Evolutionary conservation across 2,888 invertebrate genomes (phyloP).

Genomic region (Dasypolia templi): DNA sequence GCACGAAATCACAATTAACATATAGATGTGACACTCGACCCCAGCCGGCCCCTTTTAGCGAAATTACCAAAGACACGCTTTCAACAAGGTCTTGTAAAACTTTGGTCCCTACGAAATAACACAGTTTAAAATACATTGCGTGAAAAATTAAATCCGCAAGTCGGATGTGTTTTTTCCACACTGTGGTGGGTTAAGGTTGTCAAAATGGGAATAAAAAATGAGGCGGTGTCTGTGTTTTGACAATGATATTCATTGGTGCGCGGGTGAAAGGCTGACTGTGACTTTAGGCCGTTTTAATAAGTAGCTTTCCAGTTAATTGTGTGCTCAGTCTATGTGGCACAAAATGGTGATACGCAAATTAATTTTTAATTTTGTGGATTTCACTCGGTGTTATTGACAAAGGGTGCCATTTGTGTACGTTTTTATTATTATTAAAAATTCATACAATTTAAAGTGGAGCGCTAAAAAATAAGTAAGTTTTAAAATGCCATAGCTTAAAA

Average conservation of each 20-base stretch:
- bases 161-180: constrained; percentile 61
- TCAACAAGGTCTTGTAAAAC: constrained; percentile 80
- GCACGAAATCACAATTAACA: constrained; percentile 86
- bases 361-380: constrained; percentile 50
- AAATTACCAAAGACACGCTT: constrained; percentile 86
- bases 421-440: constrained; percentile 23
- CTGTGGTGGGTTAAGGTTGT: constrained; percentile 67
- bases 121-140: constrained; percentile 76
- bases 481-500: too few species aligned
- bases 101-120: constrained; percentile 70
- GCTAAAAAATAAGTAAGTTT: too few species aligned
- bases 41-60: constrained; percentile 82
- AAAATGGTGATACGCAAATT: constrained; percentile 35
- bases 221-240: constrained; percentile 75
- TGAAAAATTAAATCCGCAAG: constrained; percentile 68
- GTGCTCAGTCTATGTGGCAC: constrained; percentile 18
- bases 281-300: constrained; percentile 45
- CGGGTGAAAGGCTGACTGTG: constrained; percentile 68
- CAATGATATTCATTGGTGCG: constrained; percentile 81
- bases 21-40: constrained; percentile 82
- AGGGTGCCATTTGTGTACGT: constrained; percentile 19
- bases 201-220: constrained; percentile 77
- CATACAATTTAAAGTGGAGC: background rate
- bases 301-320: constrained; percentile 41
- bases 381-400: constrained; percentile 48